Evolutionary conservation across 2,113 vertebrate genomes (phyloP).

Genomic region (Eublepharis macularius): DNA sequence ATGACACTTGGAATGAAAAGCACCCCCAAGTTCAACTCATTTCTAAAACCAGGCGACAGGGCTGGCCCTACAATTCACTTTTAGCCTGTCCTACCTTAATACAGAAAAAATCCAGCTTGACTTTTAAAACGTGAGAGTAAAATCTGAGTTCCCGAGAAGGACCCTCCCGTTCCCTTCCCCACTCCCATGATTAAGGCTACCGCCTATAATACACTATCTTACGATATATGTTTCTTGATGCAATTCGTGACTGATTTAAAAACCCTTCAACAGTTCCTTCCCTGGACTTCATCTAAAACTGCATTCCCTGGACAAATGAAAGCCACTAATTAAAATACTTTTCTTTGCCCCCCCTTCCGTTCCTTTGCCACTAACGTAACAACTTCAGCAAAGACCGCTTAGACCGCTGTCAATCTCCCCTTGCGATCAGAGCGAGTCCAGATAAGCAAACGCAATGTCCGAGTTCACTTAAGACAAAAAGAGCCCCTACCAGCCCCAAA

Average conservation of each 20-base stretch:
- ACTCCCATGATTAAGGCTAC: not conserved
- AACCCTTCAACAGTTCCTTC: not conserved
- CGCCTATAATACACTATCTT: no score
- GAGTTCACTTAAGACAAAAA: constrained; percentile 1
- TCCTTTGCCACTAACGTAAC: no score
- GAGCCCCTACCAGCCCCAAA: constrained; percentile 1
- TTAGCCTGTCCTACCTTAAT: not conserved
- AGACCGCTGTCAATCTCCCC: constrained; percentile 24
- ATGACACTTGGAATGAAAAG: not conserved
- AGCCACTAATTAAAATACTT: not conserved
- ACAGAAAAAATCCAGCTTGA: not conserved
- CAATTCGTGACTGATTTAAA: not conserved
- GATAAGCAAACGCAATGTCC: not conserved
- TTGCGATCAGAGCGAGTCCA: constrained; percentile 6
- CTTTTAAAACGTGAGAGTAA: not conserved
- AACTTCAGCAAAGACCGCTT: not conserved
- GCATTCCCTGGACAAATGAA: not conserved
- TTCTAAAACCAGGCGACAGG: not conserved
- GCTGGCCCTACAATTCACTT: no score
- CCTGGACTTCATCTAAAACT: no score
- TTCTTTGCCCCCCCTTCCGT: no score
- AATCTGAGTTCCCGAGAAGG: not conserved
- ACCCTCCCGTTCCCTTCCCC: not conserved
- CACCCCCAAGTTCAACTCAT: not conserved
- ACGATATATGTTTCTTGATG: no score